Evolutionary conservation across 2,113 vertebrate genomes (phyloP).

Genomic region (Pelvicachromis taeniatus): DNA sequence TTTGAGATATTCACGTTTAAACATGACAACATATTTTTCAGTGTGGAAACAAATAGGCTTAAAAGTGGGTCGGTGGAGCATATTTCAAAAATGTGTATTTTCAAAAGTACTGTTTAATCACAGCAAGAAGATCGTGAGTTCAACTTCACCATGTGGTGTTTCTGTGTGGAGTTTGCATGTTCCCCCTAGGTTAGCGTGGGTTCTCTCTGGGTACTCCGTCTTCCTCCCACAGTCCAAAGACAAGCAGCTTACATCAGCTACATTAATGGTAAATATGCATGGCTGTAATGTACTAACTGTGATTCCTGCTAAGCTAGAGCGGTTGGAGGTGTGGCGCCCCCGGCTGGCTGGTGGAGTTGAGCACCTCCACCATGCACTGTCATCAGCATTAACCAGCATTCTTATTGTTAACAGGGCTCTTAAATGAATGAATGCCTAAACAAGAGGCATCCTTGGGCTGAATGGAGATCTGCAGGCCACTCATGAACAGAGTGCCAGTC

Average conservation of each 20-base stretch:
- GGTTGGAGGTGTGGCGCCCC: neutral
- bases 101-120: neutral
- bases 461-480: neutral
- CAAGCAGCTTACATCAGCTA: neutral
- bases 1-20: too few species aligned
- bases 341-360: neutral
- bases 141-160: neutral
- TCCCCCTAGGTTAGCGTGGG: neutral
- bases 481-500: neutral
- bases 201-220: neutral
- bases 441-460: neutral
- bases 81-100: neutral
- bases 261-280: neutral
- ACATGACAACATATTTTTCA: neutral
- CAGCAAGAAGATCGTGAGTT: neutral
- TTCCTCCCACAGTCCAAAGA: neutral
- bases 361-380: neutral
- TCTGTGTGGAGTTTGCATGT: neutral
- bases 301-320: neutral
- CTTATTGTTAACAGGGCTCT: neutral
- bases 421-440: neutral
- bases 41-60: neutral
- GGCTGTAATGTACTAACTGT: neutral
- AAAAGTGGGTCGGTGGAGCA: neutral
- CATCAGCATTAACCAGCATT: neutral